These are phyloP conservation scores for Sebastes schlegelii DNA, from an alignment of 2,113 vertebrate genomes.

Conservation along the genomic window DNA sequence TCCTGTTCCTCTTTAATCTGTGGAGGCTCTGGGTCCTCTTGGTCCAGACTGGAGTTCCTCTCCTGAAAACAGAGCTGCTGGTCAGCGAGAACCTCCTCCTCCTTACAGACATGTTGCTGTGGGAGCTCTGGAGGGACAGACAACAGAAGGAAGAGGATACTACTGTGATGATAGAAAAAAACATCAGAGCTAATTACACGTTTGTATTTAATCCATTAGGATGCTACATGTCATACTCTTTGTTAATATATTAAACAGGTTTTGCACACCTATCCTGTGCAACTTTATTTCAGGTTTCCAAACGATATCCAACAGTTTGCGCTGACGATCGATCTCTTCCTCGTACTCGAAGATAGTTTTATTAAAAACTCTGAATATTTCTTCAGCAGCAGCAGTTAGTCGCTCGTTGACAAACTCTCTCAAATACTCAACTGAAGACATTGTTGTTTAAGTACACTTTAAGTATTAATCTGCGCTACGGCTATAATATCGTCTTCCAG, in stretches of 20 bases:
- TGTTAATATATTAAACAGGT: neutral
- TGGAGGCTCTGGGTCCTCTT: too few species aligned
- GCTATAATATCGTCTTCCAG: neutral
- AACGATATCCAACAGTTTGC: conserved; percentile 32
- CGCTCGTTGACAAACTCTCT: conserved; percentile 43
- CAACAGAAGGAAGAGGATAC: too few species aligned
- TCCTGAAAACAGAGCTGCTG: too few species aligned
- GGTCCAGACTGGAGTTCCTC: too few species aligned
- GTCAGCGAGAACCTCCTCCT: too few species aligned
- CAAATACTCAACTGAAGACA: conserved; percentile 28
- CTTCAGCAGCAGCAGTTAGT: conserved; percentile 42
- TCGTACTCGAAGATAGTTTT: conserved; percentile 43
- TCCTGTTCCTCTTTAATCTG: too few species aligned
- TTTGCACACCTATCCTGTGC: neutral
- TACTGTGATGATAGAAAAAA: too few species aligned
- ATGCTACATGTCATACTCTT: too few species aligned
- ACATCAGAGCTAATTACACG: too few species aligned
- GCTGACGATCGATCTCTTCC: conserved; percentile 47
- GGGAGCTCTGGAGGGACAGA: too few species aligned
- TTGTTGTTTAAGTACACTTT: neutral
- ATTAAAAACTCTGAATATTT: conserved; percentile 46
- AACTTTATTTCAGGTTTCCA: conserved; percentile 38
- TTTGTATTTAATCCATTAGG: too few species aligned
- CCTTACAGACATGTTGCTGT: too few species aligned
- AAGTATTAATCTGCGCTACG: neutral